These are phyloP conservation scores for Enteromius viviparus DNA, from an alignment of 2,797 vertebrate species.

Conservation along the genomic window DNA sequence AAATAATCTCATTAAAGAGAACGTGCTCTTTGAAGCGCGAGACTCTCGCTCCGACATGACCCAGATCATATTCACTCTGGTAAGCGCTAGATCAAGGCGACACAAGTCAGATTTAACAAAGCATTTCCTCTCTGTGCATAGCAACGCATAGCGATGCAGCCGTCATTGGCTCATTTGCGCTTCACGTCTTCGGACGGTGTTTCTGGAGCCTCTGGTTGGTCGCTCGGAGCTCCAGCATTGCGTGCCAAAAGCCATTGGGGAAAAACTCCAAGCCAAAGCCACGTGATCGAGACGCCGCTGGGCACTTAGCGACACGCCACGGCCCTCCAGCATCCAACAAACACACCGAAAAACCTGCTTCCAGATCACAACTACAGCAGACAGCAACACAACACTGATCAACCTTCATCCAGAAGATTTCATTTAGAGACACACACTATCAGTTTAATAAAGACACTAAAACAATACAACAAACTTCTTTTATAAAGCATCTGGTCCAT, in stretches of 20 bases:
- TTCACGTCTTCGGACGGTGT: background rate
- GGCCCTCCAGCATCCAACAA: conserved; percentile 66
- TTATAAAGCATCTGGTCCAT: background rate
- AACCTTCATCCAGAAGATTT: background rate
- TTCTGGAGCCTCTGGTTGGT: conserved; percentile 36
- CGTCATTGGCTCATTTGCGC: conserved; percentile 43
- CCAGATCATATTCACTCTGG: conserved; percentile 15
- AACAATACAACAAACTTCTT: background rate
- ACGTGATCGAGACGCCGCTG: conserved; percentile 71
- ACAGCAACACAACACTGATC: background rate
- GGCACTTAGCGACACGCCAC: conserved; percentile 70
- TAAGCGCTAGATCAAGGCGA: background rate
- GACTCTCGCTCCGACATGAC: background rate
- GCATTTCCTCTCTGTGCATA: conserved; percentile 13
- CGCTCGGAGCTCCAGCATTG: conserved; percentile 66
- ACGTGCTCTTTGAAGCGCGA: conserved; percentile 1
- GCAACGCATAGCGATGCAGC: conserved; percentile 29
- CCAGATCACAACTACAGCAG: background rate
- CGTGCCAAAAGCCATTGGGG: conserved; percentile 77
- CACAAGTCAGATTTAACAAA: conserved; percentile 5
- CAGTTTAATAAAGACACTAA: background rate
- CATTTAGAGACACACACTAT: background rate
- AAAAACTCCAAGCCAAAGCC: conserved; percentile 66
- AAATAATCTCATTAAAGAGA: conserved; percentile 22
- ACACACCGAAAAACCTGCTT: conserved; percentile 68